Conservation (phyloP, 1,140 invertebrate species). For the Danaus melanippus region DNA sequence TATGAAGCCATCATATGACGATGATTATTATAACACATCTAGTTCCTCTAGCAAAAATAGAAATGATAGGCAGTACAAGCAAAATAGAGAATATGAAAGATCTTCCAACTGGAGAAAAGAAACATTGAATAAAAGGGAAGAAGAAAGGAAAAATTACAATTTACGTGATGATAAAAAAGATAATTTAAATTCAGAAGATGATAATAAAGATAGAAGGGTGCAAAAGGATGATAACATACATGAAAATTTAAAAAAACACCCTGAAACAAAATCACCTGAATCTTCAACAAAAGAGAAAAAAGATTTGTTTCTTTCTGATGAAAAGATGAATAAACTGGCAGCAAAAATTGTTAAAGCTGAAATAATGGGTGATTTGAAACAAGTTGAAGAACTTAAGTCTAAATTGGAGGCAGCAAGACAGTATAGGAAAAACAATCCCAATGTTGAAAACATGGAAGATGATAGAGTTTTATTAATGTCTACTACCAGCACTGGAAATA, state of each 20-base stretch:
- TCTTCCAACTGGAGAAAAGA: conserved; percentile 42
- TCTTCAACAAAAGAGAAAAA: conserved; percentile 28
- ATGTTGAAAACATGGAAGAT: conserved; percentile 45
- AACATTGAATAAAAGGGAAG: conserved; percentile 17
- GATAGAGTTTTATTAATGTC: conserved; percentile 81
- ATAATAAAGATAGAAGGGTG: conserved; percentile 12
- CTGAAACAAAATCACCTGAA: conserved; percentile 5
- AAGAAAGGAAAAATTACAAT: conserved; percentile 10
- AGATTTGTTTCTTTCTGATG: conserved; percentile 74
- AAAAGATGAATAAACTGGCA: conserved; percentile 89
- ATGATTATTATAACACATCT: conserved; percentile 38
- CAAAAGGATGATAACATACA: too few species aligned
- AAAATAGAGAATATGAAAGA: conserved; percentile 22
- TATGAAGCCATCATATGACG: conserved; percentile 50
- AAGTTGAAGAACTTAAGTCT: conserved; percentile 80
- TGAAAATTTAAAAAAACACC: too few species aligned
- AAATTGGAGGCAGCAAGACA: conserved; percentile 82
- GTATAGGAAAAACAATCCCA: conserved; percentile 67
- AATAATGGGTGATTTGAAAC: conserved; percentile 84
- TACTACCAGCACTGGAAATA: conserved; percentile 79
- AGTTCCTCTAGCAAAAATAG: conserved; percentile 15
- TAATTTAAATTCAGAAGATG: conserved; percentile 6
- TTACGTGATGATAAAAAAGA: conserved; percentile 9
- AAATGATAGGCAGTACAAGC: conserved; percentile 16
- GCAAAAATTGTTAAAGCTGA: conserved; percentile 93